A percentile compares a stretch with the other conserved stretches of the same genome.
Evolutionary conservation across 2,113 vertebrate species (phyloP).

Genomic region (Dipodomys stephensi): DNA sequence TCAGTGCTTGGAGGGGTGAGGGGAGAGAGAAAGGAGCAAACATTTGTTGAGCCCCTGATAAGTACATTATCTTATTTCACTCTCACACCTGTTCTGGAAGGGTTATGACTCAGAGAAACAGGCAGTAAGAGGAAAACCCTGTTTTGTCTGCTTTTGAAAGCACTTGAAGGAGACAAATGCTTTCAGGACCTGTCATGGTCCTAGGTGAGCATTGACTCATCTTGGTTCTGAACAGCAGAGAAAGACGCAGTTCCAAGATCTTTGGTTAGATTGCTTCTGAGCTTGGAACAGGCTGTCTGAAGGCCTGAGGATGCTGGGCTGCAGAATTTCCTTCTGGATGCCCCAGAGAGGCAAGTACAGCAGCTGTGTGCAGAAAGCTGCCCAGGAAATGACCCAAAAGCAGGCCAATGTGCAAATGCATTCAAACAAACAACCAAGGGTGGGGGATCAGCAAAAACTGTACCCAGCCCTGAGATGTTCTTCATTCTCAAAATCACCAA

Average conservation of each 20-base stretch:
- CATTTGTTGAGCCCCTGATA: neutral
- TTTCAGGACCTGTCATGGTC: neutral
- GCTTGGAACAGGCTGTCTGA: neutral
- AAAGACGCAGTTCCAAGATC: neutral
- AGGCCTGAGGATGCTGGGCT: neutral
- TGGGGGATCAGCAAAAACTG: constrained; percentile 47
- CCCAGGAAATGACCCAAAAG: constrained; percentile 34
- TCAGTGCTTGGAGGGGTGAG: neutral
- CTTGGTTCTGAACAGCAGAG: neutral
- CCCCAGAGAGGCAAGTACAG: neutral
- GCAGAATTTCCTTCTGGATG: neutral
- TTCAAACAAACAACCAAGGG: constrained; percentile 35
- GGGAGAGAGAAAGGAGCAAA: neutral
- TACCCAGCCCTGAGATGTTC: constrained; percentile 1
- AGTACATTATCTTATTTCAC: neutral
- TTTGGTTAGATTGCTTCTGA: neutral
- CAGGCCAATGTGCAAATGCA: constrained; percentile 27
- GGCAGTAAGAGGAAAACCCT: neutral
- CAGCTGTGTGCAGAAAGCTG: constrained; percentile 13
- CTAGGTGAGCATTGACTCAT: neutral
- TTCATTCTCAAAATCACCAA: constrained; percentile 38
- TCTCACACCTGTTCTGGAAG: neutral
- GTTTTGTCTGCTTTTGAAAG: neutral
- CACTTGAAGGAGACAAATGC: neutral
- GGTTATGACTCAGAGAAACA: neutral